Conservation (phyloP, 1,140 invertebrate species). For the Daktulosphaira vitifoliae region DNA sequence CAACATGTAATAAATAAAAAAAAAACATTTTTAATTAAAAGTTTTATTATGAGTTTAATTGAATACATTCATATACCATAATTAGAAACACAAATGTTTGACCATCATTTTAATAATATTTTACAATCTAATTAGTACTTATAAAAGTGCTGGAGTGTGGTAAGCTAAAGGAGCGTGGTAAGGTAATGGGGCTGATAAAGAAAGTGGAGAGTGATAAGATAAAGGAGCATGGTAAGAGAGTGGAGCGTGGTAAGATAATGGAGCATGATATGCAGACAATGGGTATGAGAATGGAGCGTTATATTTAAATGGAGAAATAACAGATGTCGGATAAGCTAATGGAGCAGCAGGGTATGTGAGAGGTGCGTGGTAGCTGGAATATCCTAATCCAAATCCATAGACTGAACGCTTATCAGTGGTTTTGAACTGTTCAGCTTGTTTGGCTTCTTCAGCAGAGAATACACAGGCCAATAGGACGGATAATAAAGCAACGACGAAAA, state of each 20-base stretch:
- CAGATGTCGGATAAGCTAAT: not conserved
- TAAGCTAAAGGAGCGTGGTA: slow-evolving; percentile 12
- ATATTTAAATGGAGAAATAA: slow-evolving; percentile 13
- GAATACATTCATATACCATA: too few species aligned
- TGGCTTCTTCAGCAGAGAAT: not conserved
- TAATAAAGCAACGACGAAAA: not conserved
- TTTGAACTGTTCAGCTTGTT: not conserved
- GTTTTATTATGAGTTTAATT: too few species aligned
- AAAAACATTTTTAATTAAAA: too few species aligned
- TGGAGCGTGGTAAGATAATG: not conserved
- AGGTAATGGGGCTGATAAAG: not conserved
- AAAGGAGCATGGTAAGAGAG: not conserved
- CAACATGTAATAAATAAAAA: too few species aligned
- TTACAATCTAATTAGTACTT: too few species aligned
- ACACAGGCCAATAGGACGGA: not conserved
- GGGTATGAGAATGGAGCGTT: not conserved
- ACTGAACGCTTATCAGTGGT: not conserved
- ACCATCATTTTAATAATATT: too few species aligned
- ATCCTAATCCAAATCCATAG: slow-evolving; percentile 15
- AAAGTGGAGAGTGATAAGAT: slow-evolving; percentile 1
- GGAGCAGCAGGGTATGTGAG: slow-evolving; percentile 8
- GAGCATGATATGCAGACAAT: slow-evolving; percentile 8
- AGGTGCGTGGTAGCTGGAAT: not conserved
- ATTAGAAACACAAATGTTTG: too few species aligned
- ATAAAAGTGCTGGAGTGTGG: slow-evolving; percentile 7